These are phyloP conservation scores for Ctena decussata DNA, from an alignment of 2,888 invertebrate genomes.

Conservation along the genomic window DNA sequence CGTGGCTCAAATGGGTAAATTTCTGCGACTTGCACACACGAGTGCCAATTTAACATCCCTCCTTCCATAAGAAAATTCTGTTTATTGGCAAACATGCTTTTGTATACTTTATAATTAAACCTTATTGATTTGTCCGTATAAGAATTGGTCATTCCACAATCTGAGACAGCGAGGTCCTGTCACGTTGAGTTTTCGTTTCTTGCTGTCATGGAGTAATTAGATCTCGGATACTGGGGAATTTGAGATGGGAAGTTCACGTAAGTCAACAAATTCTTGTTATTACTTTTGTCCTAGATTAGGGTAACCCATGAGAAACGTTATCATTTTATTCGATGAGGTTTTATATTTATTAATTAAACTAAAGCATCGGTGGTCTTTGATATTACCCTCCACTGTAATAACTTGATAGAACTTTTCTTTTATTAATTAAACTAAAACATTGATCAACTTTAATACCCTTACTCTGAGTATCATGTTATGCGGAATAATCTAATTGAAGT, in stretches of 20 bases:
- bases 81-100: conserved; percentile 2
- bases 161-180: neutral
- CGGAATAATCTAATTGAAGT: too few species aligned
- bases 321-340: too few species aligned
- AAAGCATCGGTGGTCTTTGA: too few species aligned
- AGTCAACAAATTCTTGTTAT: neutral
- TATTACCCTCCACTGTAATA: too few species aligned
- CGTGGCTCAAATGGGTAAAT: too few species aligned
- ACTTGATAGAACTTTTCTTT: too few species aligned
- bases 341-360: too few species aligned
- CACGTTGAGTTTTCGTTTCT: neutral
- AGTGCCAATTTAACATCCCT: neutral
- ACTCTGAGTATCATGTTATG: too few species aligned
- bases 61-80: neutral
- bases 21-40: too few species aligned
- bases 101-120: conserved; percentile 10
- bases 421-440: too few species aligned
- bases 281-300: neutral
- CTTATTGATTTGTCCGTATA: neutral
- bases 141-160: neutral
- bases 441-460: too few species aligned
- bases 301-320: too few species aligned
- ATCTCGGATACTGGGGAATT: neutral
- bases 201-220: neutral
- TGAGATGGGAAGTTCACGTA: neutral